These are phyloP conservation scores for Drosophila ironensis DNA, from an alignment of 1,140 invertebrate species.

Conservation along the genomic window DNA sequence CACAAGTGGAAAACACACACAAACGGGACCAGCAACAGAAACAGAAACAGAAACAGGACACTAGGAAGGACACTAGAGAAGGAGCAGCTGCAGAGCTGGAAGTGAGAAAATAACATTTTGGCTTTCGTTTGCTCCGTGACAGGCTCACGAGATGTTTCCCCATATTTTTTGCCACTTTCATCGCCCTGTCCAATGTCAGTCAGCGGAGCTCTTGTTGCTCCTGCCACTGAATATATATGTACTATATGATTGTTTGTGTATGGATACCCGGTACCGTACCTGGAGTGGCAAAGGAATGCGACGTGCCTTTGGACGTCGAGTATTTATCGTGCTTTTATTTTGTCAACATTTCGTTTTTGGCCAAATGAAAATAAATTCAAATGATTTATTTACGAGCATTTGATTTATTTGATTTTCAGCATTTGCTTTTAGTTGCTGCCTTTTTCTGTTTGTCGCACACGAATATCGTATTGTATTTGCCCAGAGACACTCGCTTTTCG, in stretches of 20 bases:
- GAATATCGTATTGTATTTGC: conserved; percentile 60
- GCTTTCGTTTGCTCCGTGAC: conserved; percentile 45
- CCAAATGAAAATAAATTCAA: conserved; percentile 80
- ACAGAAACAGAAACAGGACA: conserved; percentile 3
- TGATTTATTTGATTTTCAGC: conserved; percentile 78
- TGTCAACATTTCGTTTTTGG: conserved; percentile 68
- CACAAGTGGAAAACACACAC: conserved; percentile 60
- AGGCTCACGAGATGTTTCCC: conserved; percentile 15
- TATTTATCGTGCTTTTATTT: conserved; percentile 79
- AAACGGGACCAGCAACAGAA: conserved; percentile 13
- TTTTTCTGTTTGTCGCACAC: conserved; percentile 24
- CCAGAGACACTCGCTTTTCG: conserved; percentile 32
- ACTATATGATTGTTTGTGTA: too few species aligned
- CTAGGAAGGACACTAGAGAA: background rate
- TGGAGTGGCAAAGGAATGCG: background rate
- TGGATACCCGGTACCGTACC: too few species aligned
- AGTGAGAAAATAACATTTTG: conserved; percentile 75
- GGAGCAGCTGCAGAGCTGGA: conserved; percentile 46
- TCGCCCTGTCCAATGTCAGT: conserved; percentile 54
- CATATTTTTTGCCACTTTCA: conserved; percentile 17
- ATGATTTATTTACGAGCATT: conserved; percentile 80
- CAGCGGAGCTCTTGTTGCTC: conserved; percentile 41
- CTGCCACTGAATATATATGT: conserved; percentile 2
- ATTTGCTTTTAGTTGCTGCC: conserved; percentile 53
- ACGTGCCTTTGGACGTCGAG: conserved; percentile 53